Evolutionary conservation across 2,888 invertebrate genomes (phyloP).

Genomic region (Oxystoma pomonae): DNA sequence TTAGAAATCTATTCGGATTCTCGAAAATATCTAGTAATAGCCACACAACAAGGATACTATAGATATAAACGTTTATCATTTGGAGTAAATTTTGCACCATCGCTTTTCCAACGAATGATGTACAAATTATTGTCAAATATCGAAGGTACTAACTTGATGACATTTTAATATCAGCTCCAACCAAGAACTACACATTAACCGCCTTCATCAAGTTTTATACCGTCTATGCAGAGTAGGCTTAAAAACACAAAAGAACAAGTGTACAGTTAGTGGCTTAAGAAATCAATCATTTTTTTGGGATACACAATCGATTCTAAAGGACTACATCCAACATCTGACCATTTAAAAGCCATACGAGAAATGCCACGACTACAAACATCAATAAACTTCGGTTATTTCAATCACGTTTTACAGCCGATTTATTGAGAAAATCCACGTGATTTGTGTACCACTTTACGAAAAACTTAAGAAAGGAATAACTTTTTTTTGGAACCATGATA

Average conservation of each 20-base stretch:
- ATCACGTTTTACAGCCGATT: slow-evolving; percentile 1
- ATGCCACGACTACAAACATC: slow-evolving; percentile 14
- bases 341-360: slow-evolving; percentile 17
- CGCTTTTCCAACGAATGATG: slow-evolving; percentile 20
- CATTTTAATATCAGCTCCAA: not conserved
- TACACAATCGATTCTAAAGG: slow-evolving; percentile 21
- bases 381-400: slow-evolving; percentile 21
- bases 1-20: slow-evolving; percentile 10
- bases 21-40: slow-evolving; percentile 9
- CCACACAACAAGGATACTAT: slow-evolving; percentile 14
- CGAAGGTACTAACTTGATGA: not conserved
- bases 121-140: slow-evolving; percentile 17
- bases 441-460: slow-evolving; percentile 15
- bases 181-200: not conserved
- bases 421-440: slow-evolving; percentile 17
- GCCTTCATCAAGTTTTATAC: not conserved
- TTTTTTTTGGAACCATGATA: slow-evolving; percentile 14
- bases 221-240: not conserved
- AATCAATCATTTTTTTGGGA: slow-evolving; percentile 18
- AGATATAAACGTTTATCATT: slow-evolving; percentile 19
- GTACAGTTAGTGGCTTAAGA: not conserved
- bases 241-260: slow-evolving; percentile 4
- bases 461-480: slow-evolving; percentile 13
- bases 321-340: slow-evolving; percentile 15
- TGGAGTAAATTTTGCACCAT: slow-evolving; percentile 20